Conservation (phyloP, 2,113 vertebrate species). For the Sinocyclocheilus anshuiensis region DNA sequence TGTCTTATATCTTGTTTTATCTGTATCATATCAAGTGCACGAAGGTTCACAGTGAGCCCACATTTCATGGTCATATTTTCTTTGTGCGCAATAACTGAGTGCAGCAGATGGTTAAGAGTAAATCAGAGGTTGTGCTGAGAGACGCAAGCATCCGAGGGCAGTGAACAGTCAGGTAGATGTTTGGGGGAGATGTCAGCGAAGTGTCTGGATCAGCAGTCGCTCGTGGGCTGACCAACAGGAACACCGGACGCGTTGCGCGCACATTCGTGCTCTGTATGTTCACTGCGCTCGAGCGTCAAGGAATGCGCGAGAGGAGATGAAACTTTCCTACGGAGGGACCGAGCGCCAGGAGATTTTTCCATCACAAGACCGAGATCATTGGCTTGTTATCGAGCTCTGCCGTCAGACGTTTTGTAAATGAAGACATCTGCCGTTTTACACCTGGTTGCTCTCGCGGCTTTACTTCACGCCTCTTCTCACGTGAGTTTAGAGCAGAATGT, state of each 20-base stretch:
- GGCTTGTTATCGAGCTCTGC: neutral
- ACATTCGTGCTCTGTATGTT: neutral
- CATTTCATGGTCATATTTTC: neutral
- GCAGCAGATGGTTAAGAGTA: neutral
- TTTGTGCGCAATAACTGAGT: neutral
- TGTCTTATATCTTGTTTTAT: neutral
- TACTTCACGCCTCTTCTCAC: neutral
- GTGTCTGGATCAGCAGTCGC: neutral
- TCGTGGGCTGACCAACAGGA: neutral
- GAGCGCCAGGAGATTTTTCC: neutral
- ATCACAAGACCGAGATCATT: neutral
- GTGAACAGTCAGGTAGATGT: neutral
- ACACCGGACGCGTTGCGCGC: neutral
- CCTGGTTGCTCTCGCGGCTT: neutral
- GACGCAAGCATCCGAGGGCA: neutral
- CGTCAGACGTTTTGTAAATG: neutral
- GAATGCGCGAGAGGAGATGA: neutral
- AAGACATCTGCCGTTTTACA: neutral
- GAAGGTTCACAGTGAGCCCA: neutral
- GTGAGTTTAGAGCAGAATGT: neutral
- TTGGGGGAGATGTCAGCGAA: neutral
- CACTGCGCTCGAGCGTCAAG: neutral
- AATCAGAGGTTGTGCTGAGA: neutral
- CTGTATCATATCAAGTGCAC: neutral
- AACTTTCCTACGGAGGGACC: neutral